phyloP scores from a whole-genome alignment of 2,113 vertebrate species.

The Sapajus apella region DNA sequence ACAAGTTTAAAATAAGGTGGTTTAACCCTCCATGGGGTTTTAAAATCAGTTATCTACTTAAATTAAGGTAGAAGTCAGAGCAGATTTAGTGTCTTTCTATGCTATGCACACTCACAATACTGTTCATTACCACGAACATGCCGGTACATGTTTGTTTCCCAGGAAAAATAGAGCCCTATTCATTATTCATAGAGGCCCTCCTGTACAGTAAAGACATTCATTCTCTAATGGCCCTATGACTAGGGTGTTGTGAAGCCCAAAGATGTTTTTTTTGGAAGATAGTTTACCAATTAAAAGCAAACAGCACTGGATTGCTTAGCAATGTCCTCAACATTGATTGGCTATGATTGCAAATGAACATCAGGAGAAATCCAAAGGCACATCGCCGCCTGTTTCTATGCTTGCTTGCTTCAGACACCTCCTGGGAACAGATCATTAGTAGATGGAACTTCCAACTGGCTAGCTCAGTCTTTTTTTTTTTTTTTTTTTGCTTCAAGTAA shows the following conservation, averaged over 20 bases:
- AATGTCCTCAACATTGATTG: conserved; percentile 58
- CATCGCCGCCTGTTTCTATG: not conserved
- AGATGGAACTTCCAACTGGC: not conserved
- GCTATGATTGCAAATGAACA: conserved; percentile 39
- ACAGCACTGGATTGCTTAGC: conserved; percentile 28
- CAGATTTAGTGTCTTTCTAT: conserved; percentile 44
- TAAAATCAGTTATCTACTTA: conserved; percentile 67
- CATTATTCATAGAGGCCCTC: conserved; percentile 67
- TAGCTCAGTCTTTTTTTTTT: not conserved
- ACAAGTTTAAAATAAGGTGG: conserved; percentile 9
- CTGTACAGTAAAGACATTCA: conserved; percentile 73
- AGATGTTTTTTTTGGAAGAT: conserved; percentile 78
- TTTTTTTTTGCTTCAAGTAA: not conserved
- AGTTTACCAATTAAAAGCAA: conserved; percentile 68
- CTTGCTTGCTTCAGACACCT: not conserved
- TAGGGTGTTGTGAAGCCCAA: conserved; percentile 60
- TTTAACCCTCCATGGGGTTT: conserved; percentile 18
- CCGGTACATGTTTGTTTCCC: conserved; percentile 68
- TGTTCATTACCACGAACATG: conserved; percentile 58
- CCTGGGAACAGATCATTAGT: conserved; percentile 4
- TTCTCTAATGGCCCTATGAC: conserved; percentile 70
- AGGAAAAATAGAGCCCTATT: conserved; percentile 75
- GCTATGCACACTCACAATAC: conserved; percentile 55
- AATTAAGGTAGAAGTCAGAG: conserved; percentile 40
- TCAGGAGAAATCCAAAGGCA: not conserved